These are phyloP conservation scores for Philypnodon macrostomus DNA, from an alignment of 2,797 vertebrate species.

Conservation along the genomic window DNA sequence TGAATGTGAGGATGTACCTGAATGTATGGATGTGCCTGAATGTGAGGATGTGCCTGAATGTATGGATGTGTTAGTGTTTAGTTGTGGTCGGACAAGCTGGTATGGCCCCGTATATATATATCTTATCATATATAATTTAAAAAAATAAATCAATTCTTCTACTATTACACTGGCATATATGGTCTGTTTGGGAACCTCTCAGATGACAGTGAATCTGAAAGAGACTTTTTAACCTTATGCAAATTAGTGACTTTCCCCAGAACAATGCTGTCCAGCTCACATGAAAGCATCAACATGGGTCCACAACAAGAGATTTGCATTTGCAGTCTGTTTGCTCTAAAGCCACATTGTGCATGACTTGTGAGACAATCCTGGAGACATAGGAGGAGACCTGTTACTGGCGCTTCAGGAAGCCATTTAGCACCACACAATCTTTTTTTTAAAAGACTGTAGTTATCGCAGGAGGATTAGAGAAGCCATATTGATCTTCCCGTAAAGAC, in stretches of 20 bases:
- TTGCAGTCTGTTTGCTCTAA: slow-evolving; percentile 41
- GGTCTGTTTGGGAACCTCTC: slow-evolving; percentile 35
- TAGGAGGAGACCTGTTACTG: slow-evolving; percentile 22
- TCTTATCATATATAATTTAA: too few relatives aligned
- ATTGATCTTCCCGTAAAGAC: too few relatives aligned
- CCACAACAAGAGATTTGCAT: slow-evolving; percentile 53
- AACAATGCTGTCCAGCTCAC: slow-evolving; percentile 16
- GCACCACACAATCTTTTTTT: slow-evolving; percentile 25
- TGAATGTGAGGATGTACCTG: too few relatives aligned
- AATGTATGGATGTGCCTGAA: too few relatives aligned
- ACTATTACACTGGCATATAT: slow-evolving; percentile 1
- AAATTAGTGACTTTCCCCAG: slow-evolving; percentile 26
- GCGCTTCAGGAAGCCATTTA: slow-evolving; percentile 48
- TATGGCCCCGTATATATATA: too few relatives aligned
- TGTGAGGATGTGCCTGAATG: too few relatives aligned
- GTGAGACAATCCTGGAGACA: slow-evolving; percentile 30
- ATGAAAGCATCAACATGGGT: slow-evolving; percentile 9
- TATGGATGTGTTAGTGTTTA: too few relatives aligned
- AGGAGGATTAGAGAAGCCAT: too few relatives aligned
- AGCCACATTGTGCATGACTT: slow-evolving; percentile 32
- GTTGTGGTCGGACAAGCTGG: too few relatives aligned
- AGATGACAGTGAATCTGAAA: slow-evolving; percentile 11
- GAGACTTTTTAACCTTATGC: slow-evolving; percentile 40
- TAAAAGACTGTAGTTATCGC: too few relatives aligned
- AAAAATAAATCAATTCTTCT: neutral